phyloP scores from a whole-genome alignment of 2,888 invertebrate species.

The Anodontia alba region DNA sequence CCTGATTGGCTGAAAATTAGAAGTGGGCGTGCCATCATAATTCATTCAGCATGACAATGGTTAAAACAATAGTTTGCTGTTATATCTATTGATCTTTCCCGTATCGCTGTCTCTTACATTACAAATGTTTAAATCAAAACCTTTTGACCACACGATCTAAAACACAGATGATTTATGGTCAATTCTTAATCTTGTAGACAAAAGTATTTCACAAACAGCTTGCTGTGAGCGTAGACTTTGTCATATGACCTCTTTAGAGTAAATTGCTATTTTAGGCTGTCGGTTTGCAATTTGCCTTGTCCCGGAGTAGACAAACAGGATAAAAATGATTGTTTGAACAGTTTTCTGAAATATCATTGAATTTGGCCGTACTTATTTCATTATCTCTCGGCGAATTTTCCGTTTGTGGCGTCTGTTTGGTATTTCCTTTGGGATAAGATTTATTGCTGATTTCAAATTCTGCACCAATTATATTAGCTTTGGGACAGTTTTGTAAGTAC shows the following conservation, averaged over 20 bases:
- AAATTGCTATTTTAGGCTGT: not conserved
- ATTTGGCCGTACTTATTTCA: slow-evolving; percentile 7
- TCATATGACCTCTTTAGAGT: not conserved
- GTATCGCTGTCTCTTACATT: no score
- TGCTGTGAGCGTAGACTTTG: not conserved
- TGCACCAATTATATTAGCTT: not conserved
- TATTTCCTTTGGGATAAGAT: not conserved
- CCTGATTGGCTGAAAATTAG: no score
- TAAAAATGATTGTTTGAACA: slow-evolving; percentile 4
- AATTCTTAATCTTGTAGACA: not conserved
- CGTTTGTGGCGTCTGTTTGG: not conserved
- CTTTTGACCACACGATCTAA: not conserved
- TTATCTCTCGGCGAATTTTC: not conserved
- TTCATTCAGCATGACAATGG: no score
- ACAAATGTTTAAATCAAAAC: not conserved
- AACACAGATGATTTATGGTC: not conserved
- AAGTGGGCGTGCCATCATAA: no score
- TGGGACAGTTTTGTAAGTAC: not conserved
- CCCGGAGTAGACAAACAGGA: not conserved
- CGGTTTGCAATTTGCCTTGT: not conserved
- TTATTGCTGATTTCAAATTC: not conserved
- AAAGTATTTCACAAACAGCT: not conserved
- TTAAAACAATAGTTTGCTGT: no score
- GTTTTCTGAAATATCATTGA: not conserved
- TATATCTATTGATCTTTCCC: no score